A percentile compares a stretch with the other conserved stretches of the same genome.
phyloP scores from a whole-genome alignment of 1,140 invertebrate species.

The Drosophila oshimai region DNA sequence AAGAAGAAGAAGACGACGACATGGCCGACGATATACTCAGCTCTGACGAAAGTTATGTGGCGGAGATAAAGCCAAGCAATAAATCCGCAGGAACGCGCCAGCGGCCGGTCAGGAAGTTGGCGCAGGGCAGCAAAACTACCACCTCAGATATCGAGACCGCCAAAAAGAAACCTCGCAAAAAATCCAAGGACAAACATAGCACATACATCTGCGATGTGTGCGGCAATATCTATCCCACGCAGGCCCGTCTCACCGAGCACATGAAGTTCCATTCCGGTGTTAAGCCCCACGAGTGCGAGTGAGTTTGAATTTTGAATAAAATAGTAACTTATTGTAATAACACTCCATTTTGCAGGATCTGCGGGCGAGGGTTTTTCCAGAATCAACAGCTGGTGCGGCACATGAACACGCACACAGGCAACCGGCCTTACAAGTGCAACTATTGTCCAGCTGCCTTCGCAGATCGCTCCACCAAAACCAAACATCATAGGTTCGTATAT shows the following conservation, averaged over 20 bases:
- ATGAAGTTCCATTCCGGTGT: conserved; percentile 75
- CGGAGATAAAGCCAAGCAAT: neutral
- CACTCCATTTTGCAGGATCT: conserved; percentile 47
- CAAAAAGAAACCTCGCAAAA: conserved; percentile 52
- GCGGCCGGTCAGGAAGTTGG: conserved; percentile 2
- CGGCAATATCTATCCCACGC: conserved; percentile 73
- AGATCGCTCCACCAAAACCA: conserved; percentile 85
- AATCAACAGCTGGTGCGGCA: conserved; percentile 74
- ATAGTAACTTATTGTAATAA: neutral
- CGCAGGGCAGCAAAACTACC: neutral
- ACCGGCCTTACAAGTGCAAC: conserved; percentile 87
- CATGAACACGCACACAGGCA: conserved; percentile 79
- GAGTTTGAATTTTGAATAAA: neutral
- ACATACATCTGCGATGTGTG: conserved; percentile 78
- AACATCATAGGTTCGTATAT: conserved; percentile 83
- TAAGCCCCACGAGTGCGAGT: conserved; percentile 80
- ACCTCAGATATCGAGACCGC: neutral
- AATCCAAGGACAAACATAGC: conserved; percentile 48
- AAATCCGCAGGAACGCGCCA: neutral
- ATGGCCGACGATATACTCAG: conserved; percentile 24
- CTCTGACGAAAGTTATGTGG: conserved; percentile 33
- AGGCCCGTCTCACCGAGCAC: conserved; percentile 72
- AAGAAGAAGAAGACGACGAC: neutral
- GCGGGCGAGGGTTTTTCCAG: conserved; percentile 71
- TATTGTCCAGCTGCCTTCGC: conserved; percentile 88